Percentiles rank a stretch among this genome's conserved stretches.
phyloP scores from a whole-genome alignment of 1,140 invertebrate genomes.

The Drosophila novamexicana region DNA sequence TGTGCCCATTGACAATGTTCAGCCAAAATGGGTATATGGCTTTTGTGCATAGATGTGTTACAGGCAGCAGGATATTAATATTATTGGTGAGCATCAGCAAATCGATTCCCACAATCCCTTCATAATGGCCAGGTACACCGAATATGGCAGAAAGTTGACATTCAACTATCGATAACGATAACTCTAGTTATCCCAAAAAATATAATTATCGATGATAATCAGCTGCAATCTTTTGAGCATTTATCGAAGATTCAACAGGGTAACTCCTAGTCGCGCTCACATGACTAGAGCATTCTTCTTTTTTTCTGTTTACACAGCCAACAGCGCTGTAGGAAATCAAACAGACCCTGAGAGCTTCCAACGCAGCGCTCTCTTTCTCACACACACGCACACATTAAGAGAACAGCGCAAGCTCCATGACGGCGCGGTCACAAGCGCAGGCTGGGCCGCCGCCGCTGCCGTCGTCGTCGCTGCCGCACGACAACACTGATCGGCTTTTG shows the following conservation, averaged over 20 bases:
- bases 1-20: neutral
- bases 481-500: conserved; percentile 52
- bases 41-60: neutral
- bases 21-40: neutral
- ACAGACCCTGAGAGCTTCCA: conserved; percentile 45
- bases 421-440: conserved; percentile 56
- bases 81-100: neutral
- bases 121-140: too few relatives aligned
- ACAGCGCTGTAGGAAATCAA: conserved; percentile 63
- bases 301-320: conserved; percentile 53
- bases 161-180: too few relatives aligned
- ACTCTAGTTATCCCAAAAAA: too few relatives aligned
- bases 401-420: conserved; percentile 12
- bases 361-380: conserved; percentile 17
- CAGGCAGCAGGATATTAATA: neutral
- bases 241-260: neutral
- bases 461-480: neutral
- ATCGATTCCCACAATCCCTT: too few relatives aligned
- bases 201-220: too few relatives aligned
- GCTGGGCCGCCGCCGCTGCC: conserved; percentile 36
- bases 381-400: conserved; percentile 16
- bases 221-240: too few relatives aligned
- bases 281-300: neutral
- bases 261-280: neutral
- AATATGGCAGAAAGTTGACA: too few relatives aligned